Base-by-base conservation (phyloP, 1,140 invertebrate species). In the Semibalanus balanoides region DNA sequence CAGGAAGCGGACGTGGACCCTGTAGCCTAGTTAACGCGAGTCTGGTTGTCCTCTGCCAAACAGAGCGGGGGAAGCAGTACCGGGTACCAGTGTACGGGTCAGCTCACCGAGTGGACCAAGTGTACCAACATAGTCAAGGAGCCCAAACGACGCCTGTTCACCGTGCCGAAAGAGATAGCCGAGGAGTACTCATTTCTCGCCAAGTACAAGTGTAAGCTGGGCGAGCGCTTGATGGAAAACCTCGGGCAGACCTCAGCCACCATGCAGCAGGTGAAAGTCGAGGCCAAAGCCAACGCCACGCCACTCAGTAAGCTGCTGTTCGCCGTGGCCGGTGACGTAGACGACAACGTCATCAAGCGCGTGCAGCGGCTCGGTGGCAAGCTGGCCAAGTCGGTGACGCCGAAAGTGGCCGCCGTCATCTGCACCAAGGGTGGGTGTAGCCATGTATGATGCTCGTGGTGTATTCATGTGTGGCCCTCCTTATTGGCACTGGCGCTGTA, bases 71-170 rank as follows among this genome's bases (percentile, higher is more conserved):
- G 40, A 29, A 74, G 74, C 76, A 89, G 89, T 30, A 73, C 84
- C 79, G 91, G 91, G 0, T 97, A 96, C 81, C 84, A 87, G 77
- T 97, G 95, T 82, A 85, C 83, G 79, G 96, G 96, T 71, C 85
- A 91, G 83, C 80, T 96, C 43, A 91, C 90, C 30, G 96, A 96
- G 83, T 99, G 95, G 93, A 91, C 92, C 0, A 94, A 93, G 83
- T 99, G 97, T 83, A 86, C 87, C 71, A 89, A 90, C 79, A 81
- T 89, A 17, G 89, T 89, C 0, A 88, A 88, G 79, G 87, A 90
- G 30, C 96, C 96, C 14, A 87, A 90, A 80, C 85, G 93, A 75
- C 87, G 82, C n/a, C 83, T 87, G 73, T 93, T 96, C 80, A 87
- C 87, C 81, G 83, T 98, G 40, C 92, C 95, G 0, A 82, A 84